phyloP scores from a whole-genome alignment of 1,140 invertebrate species.

The Leptinotarsa lineolata region DNA sequence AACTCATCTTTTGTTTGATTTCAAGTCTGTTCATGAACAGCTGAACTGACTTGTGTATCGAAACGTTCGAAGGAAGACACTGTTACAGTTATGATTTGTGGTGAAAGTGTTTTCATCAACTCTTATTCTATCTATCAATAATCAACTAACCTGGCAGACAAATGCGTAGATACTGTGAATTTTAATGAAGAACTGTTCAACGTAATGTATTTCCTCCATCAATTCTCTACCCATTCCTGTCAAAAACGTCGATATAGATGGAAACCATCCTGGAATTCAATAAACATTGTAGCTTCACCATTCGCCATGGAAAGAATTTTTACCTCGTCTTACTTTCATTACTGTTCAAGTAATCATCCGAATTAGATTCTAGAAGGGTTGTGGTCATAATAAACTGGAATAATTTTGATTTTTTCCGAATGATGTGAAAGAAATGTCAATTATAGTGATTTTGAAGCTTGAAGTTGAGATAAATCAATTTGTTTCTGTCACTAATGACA shows the following conservation, averaged over 20 bases:
- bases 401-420: constrained; percentile 21
- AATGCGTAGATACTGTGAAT: constrained; percentile 46
- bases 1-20: too few species aligned
- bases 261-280: constrained; percentile 38
- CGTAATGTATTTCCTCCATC: constrained; percentile 39
- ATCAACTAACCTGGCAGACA: constrained; percentile 43
- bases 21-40: too few species aligned
- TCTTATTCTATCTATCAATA: too few species aligned
- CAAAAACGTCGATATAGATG: constrained; percentile 31
- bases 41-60: too few species aligned
- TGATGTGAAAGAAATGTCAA: constrained; percentile 3
- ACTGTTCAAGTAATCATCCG: constrained; percentile 16
- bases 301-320: background rate
- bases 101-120: too few species aligned
- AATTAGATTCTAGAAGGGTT: background rate
- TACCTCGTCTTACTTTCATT: constrained; percentile 19
- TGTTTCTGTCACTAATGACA: too few species aligned
- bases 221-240: constrained; percentile 29
- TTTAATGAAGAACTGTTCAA: constrained; percentile 49
- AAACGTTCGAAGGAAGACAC: too few species aligned
- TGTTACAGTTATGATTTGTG: too few species aligned
- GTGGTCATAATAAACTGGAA: constrained; percentile 22
- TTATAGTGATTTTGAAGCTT: background rate
- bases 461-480: too few species aligned
- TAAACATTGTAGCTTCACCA: background rate